These are phyloP conservation scores for Turritopsis rubra DNA, from an alignment of 30 jellyfish, hydroid and myxozoan genomes.

Conservation along the genomic window DNA sequence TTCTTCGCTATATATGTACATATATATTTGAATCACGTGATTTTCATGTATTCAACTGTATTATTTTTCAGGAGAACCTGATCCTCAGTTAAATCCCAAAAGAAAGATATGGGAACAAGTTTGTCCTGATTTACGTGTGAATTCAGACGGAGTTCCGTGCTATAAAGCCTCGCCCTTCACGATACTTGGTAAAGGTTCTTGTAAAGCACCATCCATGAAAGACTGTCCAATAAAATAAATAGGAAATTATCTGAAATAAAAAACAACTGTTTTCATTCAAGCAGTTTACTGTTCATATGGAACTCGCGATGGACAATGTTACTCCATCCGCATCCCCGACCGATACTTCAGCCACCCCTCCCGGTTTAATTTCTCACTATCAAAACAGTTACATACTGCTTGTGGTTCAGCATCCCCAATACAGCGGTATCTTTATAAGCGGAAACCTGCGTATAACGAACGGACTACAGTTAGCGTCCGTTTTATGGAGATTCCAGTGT, in stretches of 20 bases:
- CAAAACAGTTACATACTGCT: neutral
- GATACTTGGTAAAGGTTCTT: conserved; percentile 64
- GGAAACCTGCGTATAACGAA: too few species aligned
- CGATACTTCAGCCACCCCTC: neutral
- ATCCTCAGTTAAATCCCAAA: conserved; percentile 76
- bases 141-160: conserved; percentile 63
- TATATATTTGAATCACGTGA: too few species aligned
- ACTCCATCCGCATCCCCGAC: neutral
- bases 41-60: too few species aligned
- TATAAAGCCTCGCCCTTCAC: conserved; percentile 66
- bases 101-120: conserved; percentile 96
- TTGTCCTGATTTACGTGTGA: conserved; percentile 70
- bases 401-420: neutral
- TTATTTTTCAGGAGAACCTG: conserved; percentile 74
- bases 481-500: too few species aligned
- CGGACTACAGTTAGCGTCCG: too few species aligned
- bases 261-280: too few species aligned
- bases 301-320: too few species aligned
- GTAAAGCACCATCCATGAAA: conserved; percentile 59
- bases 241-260: neutral
- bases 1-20: too few species aligned
- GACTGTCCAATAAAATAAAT: conserved; percentile 71
- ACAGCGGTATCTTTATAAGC: neutral
- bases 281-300: too few species aligned
- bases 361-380: neutral